Evolutionary conservation across 2,797 vertebrate genomes (phyloP).

Genomic region (Tokudaia tokunoshimensis): DNA sequence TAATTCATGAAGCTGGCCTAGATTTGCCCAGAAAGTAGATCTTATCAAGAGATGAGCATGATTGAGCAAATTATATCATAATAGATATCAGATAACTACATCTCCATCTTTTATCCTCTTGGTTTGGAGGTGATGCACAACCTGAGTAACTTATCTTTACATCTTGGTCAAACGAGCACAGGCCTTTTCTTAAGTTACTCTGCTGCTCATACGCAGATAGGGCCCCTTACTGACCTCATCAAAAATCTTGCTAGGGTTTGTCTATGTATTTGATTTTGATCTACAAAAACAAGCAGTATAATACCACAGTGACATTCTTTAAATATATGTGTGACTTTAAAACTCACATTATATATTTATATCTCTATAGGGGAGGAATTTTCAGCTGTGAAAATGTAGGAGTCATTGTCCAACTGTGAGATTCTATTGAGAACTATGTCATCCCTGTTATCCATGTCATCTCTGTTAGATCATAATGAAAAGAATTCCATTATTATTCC

Average conservation of each 20-base stretch:
- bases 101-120: not conserved
- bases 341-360: not conserved
- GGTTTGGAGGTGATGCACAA: not conserved
- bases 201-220: not conserved
- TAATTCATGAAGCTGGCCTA: not conserved
- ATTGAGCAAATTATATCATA: slow-evolving; percentile 12
- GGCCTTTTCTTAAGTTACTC: not conserved
- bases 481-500: not conserved
- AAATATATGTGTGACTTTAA: not conserved
- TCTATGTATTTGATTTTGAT: not conserved
- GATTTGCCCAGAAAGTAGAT: slow-evolving; percentile 18
- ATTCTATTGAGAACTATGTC: not conserved
- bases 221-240: not conserved
- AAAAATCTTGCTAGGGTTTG: not conserved
- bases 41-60: not conserved
- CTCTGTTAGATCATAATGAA: slow-evolving; percentile 4
- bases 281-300: slow-evolving; percentile 20
- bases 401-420: not conserved
- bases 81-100: not conserved
- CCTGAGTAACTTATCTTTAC: not conserved
- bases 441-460: not conserved
- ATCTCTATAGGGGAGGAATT: not conserved
- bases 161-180: not conserved
- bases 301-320: not conserved
- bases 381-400: not conserved